Evolutionary conservation across 2,797 vertebrate genomes (phyloP).

Genomic region (Pempheris klunzingeri): DNA sequence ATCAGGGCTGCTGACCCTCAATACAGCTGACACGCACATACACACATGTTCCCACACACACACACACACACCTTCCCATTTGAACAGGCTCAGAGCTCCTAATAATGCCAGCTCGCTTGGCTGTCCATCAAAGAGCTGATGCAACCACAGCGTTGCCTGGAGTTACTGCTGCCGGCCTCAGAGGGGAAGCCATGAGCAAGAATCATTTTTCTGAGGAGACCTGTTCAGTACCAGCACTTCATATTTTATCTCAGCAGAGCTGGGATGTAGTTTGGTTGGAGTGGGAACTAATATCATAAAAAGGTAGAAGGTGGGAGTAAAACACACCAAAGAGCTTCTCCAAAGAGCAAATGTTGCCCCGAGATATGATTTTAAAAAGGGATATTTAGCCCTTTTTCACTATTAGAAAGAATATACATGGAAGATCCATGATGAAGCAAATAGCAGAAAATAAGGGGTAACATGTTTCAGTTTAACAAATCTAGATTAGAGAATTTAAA

Average conservation of each 20-base stretch:
- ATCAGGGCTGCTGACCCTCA: constrained; percentile 58
- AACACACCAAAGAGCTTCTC: not conserved
- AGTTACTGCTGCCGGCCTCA: constrained; percentile 31
- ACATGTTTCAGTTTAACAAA: not conserved
- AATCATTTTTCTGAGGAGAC: not conserved
- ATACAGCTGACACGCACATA: constrained; percentile 58
- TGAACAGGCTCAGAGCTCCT: constrained; percentile 25
- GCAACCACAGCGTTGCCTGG: constrained; percentile 19
- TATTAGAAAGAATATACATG: not conserved
- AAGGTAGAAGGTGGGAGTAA: not conserved
- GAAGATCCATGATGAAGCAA: not conserved
- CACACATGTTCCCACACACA: constrained; percentile 23
- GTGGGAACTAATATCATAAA: not conserved
- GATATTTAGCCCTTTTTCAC: not conserved
- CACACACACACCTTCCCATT: constrained; percentile 15
- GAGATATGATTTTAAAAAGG: not conserved
- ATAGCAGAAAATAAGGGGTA: not conserved
- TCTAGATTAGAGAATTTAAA: too few relatives aligned
- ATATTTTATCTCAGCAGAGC: not conserved
- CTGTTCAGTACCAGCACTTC: not conserved
- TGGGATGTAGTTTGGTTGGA: not conserved
- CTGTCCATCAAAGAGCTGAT: constrained; percentile 61
- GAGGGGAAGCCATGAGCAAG: constrained; percentile 32
- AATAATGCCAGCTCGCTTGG: constrained; percentile 36
- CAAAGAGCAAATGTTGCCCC: not conserved